phyloP scores from a whole-genome alignment of 1,140 invertebrate species.

The Drosophila kohkoa region DNA sequence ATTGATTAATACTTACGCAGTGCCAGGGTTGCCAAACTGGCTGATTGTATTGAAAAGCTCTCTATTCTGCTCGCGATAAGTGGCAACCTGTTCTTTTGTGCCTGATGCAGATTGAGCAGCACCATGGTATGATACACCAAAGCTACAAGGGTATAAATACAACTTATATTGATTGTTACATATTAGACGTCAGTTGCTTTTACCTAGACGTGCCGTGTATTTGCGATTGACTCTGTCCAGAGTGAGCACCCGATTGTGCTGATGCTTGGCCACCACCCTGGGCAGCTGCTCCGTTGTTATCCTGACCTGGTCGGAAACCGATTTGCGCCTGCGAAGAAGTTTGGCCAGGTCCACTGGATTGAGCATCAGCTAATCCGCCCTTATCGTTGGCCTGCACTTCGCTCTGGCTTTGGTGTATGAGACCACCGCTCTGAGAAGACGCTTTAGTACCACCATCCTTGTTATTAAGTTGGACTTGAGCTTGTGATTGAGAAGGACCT shows the following conservation, averaged over 20 bases:
- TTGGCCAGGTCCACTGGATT: slow-evolving; percentile 92
- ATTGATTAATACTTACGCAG: slow-evolving; percentile 60
- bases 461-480: slow-evolving; percentile 90
- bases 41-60: slow-evolving; percentile 84
- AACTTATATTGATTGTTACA: not conserved
- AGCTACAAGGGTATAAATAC: slow-evolving; percentile 73
- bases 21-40: slow-evolving; percentile 74
- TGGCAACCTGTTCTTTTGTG: slow-evolving; percentile 85
- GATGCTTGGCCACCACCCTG: slow-evolving; percentile 91
- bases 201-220: slow-evolving; percentile 87
- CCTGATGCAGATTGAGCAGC: slow-evolving; percentile 93
- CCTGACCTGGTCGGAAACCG: slow-evolving; percentile 90
- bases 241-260: slow-evolving; percentile 90
- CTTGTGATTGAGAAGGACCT: slow-evolving; percentile 90
- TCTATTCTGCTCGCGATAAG: slow-evolving; percentile 85
- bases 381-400: slow-evolving; percentile 88
- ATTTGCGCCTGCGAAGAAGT: slow-evolving; percentile 95
- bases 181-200: slow-evolving; percentile 83
- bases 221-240: slow-evolving; percentile 92
- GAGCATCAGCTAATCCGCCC: slow-evolving; percentile 93
- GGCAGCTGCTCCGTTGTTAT: slow-evolving; percentile 83
- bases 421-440: slow-evolving; percentile 90
- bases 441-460: slow-evolving; percentile 90
- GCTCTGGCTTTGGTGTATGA: slow-evolving; percentile 88
- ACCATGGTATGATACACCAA: slow-evolving; percentile 92